Evolutionary conservation across 2,888 invertebrate species (phyloP).

Genomic region (Apamea anceps): DNA sequence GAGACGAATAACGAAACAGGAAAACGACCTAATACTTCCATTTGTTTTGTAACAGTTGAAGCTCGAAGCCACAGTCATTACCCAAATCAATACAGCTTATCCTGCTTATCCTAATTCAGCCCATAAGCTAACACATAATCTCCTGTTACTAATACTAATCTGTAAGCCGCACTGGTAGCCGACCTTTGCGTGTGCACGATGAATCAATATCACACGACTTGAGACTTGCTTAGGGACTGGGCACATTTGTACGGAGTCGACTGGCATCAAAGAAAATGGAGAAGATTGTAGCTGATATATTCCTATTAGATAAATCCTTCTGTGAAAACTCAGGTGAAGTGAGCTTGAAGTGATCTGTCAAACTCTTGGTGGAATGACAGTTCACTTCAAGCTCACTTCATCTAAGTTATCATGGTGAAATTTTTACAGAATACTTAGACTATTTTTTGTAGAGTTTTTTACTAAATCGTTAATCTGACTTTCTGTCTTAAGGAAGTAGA

Average conservation of each 20-base stretch:
- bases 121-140: conserved; percentile 18
- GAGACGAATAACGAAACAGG: background rate
- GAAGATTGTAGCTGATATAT: background rate
- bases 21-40: background rate
- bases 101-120: conserved; percentile 20
- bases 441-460: background rate
- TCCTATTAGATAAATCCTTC: background rate
- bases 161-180: background rate
- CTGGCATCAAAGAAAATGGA: background rate
- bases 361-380: no score
- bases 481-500: background rate
- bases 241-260: background rate
- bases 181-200: conserved; percentile 4
- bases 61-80: background rate
- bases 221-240: background rate
- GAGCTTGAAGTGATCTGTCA: background rate
- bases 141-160: conserved; percentile 12
- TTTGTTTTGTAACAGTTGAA: no score
- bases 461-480: background rate
- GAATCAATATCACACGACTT: background rate
- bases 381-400: background rate
- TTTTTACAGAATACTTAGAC: background rate
- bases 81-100: conserved; percentile 18
- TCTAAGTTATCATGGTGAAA: background rate
- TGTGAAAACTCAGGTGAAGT: background rate